Evolutionary conservation across 2,888 invertebrate genomes (phyloP), one percentile per base, ranked within the genome.

Genomic region (Iselma pallidipennis): DNA sequence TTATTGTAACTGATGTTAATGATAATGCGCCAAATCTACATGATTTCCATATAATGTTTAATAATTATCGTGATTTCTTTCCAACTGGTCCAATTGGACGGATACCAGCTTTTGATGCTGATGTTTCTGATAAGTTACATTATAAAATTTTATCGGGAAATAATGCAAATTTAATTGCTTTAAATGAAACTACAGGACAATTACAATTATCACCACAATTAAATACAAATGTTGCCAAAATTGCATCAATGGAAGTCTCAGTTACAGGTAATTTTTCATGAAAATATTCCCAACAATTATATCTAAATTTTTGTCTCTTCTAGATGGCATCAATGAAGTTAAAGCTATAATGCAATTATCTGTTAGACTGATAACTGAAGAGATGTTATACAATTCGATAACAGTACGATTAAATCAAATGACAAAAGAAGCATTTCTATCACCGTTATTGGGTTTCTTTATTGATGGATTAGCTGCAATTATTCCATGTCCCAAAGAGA

Each of bases 61-160:
- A 98, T 82, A 98, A 98, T 76, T 98, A 92, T 80, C 91, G 91
- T 70, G 94, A 96, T 74, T 92, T 94, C 75, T 98, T 98, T 77
- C 96, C 97, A 0, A 90, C 91, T n/a, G 92, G 92, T 0, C 89
- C 94, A 0, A 93, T 98, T 73, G 97, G 97, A 0, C 86, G 88
- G 59, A 92, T 98, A 29, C 98, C 98, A 0, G 98, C 97, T 0
- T 90, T 88, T 75, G 98, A 98, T 81, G 96, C 96, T 10, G 98
- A 98, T 82, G 95, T 96, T 26, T 92, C 92, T 4, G 96, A 97
- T 78, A 84, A 90, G 82, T 82, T 96, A 0, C 86, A 87, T 61
- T 98, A 94, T 82, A 86, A 89, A 29, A 93, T 98, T 63, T 80
- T 96, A 0, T 91, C 93, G 0, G 97, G 98, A 0, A 98, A 98